Percentiles rank a stretch among this genome's conserved stretches.
phyloP scores from a whole-genome alignment of 2,797 vertebrate genomes.

The Enoplosus armatus region DNA sequence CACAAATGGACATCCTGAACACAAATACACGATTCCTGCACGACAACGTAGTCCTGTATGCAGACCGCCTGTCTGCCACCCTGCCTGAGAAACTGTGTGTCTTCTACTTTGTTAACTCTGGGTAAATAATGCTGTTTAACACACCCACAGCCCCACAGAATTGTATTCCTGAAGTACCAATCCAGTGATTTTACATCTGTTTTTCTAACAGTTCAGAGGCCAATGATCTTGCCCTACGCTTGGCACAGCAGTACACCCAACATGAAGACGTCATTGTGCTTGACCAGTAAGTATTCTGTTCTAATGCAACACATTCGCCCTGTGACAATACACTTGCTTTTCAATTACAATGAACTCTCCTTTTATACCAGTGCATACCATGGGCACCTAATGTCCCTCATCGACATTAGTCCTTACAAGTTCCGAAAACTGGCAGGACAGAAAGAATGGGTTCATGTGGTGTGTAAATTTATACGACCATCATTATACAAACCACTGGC shows the following conservation, averaged over 20 bases:
- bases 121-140: slow-evolving; percentile 81
- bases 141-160: not conserved
- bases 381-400: slow-evolving; percentile 94
- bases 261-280: slow-evolving; percentile 92
- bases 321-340: not conserved
- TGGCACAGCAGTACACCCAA: slow-evolving; percentile 91
- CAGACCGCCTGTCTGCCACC: slow-evolving; percentile 88
- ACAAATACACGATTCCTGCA: slow-evolving; percentile 94
- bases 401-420: slow-evolving; percentile 99
- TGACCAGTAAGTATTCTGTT: slow-evolving; percentile 89
- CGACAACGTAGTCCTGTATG: slow-evolving; percentile 92
- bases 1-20: slow-evolving; percentile 92
- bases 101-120: slow-evolving; percentile 97
- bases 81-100: slow-evolving; percentile 89
- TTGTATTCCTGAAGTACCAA: not conserved
- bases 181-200: slow-evolving; percentile 20
- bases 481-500: slow-evolving; percentile 22
- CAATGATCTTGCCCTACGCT: slow-evolving; percentile 93
- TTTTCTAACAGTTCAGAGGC: slow-evolving; percentile 90
- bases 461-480: slow-evolving; percentile 79
- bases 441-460: slow-evolving; percentile 99
- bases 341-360: slow-evolving; percentile 49
- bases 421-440: slow-evolving; percentile 94
- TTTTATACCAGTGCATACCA: slow-evolving; percentile 91
- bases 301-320: not conserved